phyloP scores from a whole-genome alignment of 1,140 invertebrate species.

The Ceratina australensis region DNA sequence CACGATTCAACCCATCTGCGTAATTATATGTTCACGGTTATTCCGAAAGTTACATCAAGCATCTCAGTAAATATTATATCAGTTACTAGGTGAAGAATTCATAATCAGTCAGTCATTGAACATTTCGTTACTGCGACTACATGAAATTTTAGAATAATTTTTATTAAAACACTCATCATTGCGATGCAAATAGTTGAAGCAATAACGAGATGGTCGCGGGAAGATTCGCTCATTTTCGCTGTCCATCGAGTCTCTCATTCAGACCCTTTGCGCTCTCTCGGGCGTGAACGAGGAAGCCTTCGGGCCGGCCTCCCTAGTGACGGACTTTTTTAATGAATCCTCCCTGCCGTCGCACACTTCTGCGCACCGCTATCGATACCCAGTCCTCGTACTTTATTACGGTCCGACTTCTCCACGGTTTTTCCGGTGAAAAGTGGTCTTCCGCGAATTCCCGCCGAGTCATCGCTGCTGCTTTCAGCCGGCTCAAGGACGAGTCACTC shows the following conservation, averaged over 20 bases:
- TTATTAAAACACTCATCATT: too few relatives aligned
- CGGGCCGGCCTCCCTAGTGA: background rate
- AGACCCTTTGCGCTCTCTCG: background rate
- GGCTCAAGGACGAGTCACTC: background rate
- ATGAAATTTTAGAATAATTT: too few relatives aligned
- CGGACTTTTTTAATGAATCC: conserved; percentile 6
- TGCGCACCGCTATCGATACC: background rate
- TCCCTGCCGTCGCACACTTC: background rate
- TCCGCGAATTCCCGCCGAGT: background rate
- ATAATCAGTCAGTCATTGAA: too few relatives aligned
- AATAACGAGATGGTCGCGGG: too few relatives aligned
- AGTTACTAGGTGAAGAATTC: too few relatives aligned
- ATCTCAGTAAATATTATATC: too few relatives aligned
- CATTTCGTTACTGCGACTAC: too few relatives aligned
- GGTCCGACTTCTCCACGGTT: background rate
- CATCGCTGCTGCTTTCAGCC: background rate
- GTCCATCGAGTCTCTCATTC: background rate
- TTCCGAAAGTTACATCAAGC: too few relatives aligned
- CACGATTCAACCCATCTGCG: too few relatives aligned
- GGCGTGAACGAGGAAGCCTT: conserved; percentile 1
- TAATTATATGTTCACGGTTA: too few relatives aligned
- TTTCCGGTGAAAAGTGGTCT: background rate
- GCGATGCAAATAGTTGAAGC: too few relatives aligned
- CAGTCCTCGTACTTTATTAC: background rate
- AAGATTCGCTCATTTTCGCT: background rate